Evolutionary conservation across 2,113 vertebrate genomes (phyloP).

Genomic region (Cettia cetti): DNA sequence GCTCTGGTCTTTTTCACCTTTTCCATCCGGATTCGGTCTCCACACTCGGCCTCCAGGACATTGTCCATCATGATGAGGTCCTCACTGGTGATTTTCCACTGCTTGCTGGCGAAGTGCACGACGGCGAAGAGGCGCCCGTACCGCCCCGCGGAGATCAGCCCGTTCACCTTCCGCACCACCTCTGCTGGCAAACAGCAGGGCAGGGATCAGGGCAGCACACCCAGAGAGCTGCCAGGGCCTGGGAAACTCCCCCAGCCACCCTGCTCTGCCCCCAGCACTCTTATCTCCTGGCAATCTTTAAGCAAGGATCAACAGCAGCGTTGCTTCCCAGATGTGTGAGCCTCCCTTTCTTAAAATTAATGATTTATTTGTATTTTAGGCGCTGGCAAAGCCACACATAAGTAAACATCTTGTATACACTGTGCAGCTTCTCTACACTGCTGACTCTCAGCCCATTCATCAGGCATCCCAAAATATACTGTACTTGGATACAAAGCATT

Average conservation of each 20-base stretch:
- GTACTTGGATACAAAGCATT: rapidly evolving
- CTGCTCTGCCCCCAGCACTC: background rate
- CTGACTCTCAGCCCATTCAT: background rate
- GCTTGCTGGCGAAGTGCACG: slow-evolving; percentile 85
- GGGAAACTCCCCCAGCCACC: background rate
- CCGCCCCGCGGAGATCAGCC: slow-evolving; percentile 61
- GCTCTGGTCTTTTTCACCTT: slow-evolving; percentile 69
- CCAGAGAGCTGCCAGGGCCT: background rate
- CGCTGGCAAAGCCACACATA: background rate
- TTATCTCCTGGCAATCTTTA: background rate
- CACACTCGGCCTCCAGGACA: slow-evolving; percentile 74
- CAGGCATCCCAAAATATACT: background rate
- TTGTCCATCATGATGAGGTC: slow-evolving; percentile 85
- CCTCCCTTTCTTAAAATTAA: background rate
- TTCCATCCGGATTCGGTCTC: slow-evolving; percentile 82
- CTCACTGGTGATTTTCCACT: slow-evolving; percentile 86
- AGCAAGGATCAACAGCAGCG: background rate
- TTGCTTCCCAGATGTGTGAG: rapidly evolving
- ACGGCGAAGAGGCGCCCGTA: slow-evolving; percentile 84
- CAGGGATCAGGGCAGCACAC: background rate
- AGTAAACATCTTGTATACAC: background rate
- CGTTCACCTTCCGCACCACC: slow-evolving; percentile 77
- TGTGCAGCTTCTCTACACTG: background rate
- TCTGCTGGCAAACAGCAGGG: slow-evolving; percentile 53
- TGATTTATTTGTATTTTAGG: background rate